Percentiles rank a stretch among this genome's conserved stretches.
Conservation (phyloP, 2,113 vertebrate genomes). For the Cyphomyrus plagiostoma region DNA sequence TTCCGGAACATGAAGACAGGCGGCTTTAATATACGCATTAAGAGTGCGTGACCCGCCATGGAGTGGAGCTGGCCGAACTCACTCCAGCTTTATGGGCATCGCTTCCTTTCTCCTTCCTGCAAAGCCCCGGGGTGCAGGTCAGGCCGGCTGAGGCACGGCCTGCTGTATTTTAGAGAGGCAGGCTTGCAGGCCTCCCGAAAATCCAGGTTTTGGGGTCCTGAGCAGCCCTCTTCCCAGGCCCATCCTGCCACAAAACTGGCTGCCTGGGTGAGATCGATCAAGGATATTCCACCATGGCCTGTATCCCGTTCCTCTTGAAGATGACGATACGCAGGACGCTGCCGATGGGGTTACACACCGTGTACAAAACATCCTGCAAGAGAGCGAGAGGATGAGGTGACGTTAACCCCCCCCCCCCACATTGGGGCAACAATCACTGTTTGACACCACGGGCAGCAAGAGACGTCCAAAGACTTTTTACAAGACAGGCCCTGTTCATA, state of each 20-base stretch:
- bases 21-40: background rate
- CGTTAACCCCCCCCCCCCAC: background rate
- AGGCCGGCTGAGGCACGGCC: constrained; percentile 2
- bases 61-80: background rate
- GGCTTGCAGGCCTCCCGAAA: background rate
- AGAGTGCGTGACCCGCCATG: background rate
- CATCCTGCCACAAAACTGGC: background rate
- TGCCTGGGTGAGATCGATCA: constrained; percentile 25
- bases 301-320: constrained; percentile 92
- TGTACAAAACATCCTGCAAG: constrained; percentile 82
- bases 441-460: background rate
- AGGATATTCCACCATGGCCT: constrained; percentile 99
- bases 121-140: background rate
- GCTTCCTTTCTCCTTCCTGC: background rate
- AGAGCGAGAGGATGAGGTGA: constrained; percentile 13
- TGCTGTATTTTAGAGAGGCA: background rate
- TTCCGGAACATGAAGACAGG: background rate
- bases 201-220: background rate
- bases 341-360: constrained; percentile 83
- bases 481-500: background rate
- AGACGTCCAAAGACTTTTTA: background rate
- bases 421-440: background rate
- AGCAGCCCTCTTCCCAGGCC: background rate
- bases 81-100: background rate
- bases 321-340: constrained; percentile 90